Conservation (phyloP, 2,888 invertebrate genomes). For the Amblyjoppa proteus region DNA sequence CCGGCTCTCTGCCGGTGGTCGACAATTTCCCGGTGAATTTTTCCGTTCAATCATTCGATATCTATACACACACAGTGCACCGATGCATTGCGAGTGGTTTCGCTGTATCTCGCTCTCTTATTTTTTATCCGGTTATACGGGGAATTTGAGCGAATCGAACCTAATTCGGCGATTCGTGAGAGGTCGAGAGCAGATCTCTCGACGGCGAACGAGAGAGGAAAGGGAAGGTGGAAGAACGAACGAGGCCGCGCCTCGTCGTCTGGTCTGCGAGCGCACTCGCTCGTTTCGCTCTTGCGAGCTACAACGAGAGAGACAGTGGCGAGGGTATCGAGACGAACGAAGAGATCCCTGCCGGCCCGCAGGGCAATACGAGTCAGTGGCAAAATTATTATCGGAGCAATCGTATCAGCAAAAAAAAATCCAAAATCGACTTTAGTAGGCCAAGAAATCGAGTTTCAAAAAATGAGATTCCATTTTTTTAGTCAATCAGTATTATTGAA, state of each 20-base stretch:
- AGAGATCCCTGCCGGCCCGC: conserved; percentile 22
- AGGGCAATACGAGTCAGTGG: background rate
- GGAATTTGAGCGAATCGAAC: conserved; percentile 15
- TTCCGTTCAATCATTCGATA: background rate
- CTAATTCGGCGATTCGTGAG: conserved; percentile 10
- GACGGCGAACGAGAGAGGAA: background rate
- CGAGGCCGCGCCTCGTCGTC: conserved; percentile 66
- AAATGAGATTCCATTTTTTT: no score
- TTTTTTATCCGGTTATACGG: conserved; percentile 5
- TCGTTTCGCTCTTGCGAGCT: conserved; percentile 53
- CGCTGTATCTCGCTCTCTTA: background rate
- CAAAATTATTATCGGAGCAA: background rate
- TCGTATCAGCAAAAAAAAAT: background rate
- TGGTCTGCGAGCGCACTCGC: conserved; percentile 57
- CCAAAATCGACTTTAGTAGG: background rate
- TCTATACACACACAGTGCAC: background rate
- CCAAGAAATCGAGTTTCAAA: no score
- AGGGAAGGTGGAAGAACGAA: conserved; percentile 49
- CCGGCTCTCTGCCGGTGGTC: conserved; percentile 10
- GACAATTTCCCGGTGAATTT: background rate
- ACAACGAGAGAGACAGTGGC: conserved; percentile 9
- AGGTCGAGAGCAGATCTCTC: background rate
- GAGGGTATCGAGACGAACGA: conserved; percentile 58
- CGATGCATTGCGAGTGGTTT: background rate
- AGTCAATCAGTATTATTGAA: no score